Conservation (phyloP, 2,113 vertebrate genomes). For the Ceratotherium simum region DNA sequence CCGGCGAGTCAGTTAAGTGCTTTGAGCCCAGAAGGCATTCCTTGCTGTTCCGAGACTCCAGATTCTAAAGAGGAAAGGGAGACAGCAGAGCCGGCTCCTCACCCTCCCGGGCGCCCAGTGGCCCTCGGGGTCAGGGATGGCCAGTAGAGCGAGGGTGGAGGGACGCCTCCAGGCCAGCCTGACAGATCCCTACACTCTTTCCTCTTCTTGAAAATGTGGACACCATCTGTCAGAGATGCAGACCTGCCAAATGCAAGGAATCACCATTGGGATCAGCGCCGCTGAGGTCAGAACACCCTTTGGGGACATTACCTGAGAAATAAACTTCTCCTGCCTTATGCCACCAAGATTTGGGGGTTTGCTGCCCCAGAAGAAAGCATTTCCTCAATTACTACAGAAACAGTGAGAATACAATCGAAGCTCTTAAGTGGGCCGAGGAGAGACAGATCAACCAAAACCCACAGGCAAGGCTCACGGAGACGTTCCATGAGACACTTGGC, state of each 20-base stretch:
- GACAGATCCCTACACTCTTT: accelerated
- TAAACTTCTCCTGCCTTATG: accelerated
- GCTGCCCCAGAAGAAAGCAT: neutral
- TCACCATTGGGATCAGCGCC: accelerated
- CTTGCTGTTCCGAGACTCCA: neutral
- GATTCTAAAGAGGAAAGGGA: no score
- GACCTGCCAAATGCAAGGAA: neutral
- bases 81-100: neutral
- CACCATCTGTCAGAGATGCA: accelerated
- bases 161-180: neutral
- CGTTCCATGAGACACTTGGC: accelerated
- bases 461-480: neutral
- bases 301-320: neutral
- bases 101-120: neutral
- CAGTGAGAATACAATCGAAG: accelerated
- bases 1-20: neutral
- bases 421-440: neutral
- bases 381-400: neutral
- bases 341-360: neutral
- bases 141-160: no score
- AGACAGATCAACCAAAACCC: accelerated
- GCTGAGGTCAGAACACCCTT: accelerated
- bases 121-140: neutral
- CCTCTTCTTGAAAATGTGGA: neutral
- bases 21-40: neutral